These are phyloP conservation scores for Sebastes trivittatus DNA, from an alignment of 2,797 vertebrate genomes.

Conservation along the genomic window DNA sequence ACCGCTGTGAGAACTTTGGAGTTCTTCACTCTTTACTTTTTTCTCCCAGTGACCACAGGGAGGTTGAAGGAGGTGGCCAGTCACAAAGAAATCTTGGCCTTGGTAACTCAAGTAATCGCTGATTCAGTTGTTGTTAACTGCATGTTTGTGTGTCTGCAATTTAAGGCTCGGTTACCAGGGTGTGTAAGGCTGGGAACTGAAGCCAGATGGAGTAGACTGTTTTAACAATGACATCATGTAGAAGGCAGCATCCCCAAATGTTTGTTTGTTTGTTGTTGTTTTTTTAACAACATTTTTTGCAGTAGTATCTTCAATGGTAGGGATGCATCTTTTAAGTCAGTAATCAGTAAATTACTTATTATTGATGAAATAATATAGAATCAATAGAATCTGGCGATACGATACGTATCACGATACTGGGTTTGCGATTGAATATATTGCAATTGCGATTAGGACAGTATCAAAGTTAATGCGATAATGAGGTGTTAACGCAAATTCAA, in stretches of 20 bases:
- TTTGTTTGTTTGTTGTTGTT: neutral
- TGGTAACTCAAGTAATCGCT: conserved; percentile 12
- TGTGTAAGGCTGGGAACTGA: neutral
- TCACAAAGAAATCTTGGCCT: conserved; percentile 15
- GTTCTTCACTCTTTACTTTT: conserved; percentile 48
- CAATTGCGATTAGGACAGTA: rapidly evolving
- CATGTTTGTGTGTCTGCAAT: conserved; percentile 21
- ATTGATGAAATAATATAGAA: neutral
- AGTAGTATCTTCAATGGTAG: neutral
- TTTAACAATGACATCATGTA: neutral
- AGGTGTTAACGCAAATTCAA: too few relatives aligned
- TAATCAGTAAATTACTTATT: neutral
- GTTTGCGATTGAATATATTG: too few relatives aligned
- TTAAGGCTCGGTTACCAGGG: conserved; percentile 10
- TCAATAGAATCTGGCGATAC: neutral
- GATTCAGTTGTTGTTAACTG: neutral
- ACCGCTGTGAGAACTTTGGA: conserved; percentile 54
- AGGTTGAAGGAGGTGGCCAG: conserved; percentile 10
- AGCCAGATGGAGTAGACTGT: neutral
- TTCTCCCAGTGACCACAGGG: conserved; percentile 22
- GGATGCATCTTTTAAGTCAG: neutral
- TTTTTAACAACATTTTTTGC: neutral
- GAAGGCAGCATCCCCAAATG: neutral
- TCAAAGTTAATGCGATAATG: too few relatives aligned
- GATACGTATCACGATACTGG: too few relatives aligned